These are phyloP conservation scores for Leucania comma DNA, from an alignment of 2,888 invertebrate genomes.

Conservation along the genomic window DNA sequence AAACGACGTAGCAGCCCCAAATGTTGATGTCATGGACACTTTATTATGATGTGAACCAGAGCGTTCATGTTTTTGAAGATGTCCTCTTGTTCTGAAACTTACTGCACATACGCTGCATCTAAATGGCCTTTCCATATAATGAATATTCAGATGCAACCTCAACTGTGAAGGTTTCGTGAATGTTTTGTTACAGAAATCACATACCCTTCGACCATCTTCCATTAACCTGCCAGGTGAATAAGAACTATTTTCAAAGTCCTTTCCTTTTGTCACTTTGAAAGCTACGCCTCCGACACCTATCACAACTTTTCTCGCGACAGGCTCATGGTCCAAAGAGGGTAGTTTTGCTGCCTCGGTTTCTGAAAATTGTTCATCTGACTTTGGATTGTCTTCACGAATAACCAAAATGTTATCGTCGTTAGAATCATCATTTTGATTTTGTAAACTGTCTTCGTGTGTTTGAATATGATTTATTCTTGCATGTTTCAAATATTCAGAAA, in stretches of 20 bases:
- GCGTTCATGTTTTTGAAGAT: slow-evolving; percentile 97
- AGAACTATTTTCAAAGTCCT: slow-evolving; percentile 86
- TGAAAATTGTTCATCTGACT: slow-evolving; percentile 74
- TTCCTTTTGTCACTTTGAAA: slow-evolving; percentile 90
- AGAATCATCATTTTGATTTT: slow-evolving; percentile 77
- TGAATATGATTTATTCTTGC: slow-evolving; percentile 87
- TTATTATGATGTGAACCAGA: slow-evolving; percentile 98
- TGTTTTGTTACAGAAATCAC: slow-evolving; percentile 97
- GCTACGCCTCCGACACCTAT: slow-evolving; percentile 92
- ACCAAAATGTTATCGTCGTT: slow-evolving; percentile 75
- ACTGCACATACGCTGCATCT: slow-evolving; percentile 97
- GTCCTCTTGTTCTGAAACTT: slow-evolving; percentile 97
- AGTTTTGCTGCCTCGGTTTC: slow-evolving; percentile 82
- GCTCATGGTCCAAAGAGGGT: slow-evolving; percentile 83
- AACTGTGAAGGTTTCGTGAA: slow-evolving; percentile 98
- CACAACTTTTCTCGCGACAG: slow-evolving; percentile 91
- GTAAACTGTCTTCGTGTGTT: slow-evolving; percentile 79
- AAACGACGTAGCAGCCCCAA: slow-evolving; percentile 95
- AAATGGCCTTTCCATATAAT: slow-evolving; percentile 98
- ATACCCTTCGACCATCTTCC: slow-evolving; percentile 94
- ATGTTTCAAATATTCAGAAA: slow-evolving; percentile 92
- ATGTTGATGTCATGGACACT: slow-evolving; percentile 96
- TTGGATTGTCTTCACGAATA: slow-evolving; percentile 80
- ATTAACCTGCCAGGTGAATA: slow-evolving; percentile 90
- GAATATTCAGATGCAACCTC: slow-evolving; percentile 97